These are phyloP conservation scores for Myotis myotis DNA, from an alignment of 2,797 vertebrate genomes.

Conservation along the genomic window DNA sequence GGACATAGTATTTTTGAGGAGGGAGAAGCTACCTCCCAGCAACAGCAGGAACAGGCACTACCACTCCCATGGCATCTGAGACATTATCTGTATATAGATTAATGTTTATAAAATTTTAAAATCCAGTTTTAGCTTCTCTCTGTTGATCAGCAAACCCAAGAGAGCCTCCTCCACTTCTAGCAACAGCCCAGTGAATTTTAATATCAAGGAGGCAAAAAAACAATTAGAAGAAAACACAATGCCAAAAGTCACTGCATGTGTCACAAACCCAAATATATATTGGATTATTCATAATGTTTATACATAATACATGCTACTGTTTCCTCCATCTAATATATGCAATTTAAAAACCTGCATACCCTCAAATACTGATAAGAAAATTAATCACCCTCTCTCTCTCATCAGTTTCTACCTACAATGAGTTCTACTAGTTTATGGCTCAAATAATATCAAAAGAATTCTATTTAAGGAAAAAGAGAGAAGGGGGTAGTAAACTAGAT, in stretches of 20 bases:
- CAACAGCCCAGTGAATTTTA: neutral
- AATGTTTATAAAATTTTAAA: neutral
- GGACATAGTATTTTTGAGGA: neutral
- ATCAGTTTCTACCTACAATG: neutral
- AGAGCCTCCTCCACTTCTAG: neutral
- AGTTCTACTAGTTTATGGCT: neutral
- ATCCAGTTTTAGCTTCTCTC: constrained; percentile 14
- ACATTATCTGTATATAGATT: neutral
- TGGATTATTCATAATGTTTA: neutral
- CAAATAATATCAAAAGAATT: constrained; percentile 20
- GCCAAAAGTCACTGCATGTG: neutral
- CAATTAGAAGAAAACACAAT: neutral
- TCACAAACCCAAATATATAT: neutral
- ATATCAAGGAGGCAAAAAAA: constrained; percentile 31
- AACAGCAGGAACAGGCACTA: neutral
- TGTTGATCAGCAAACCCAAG: neutral
- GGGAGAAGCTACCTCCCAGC: neutral
- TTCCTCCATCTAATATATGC: neutral
- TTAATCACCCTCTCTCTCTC: neutral
- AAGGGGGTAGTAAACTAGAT: neutral
- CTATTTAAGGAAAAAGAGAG: neutral
- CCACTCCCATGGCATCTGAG: neutral
- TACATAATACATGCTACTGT: neutral
- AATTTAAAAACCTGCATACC: neutral
- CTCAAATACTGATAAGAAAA: neutral